Base-by-base conservation (phyloP, 2,113 vertebrate species). In the Tenrec ecaudatus region DNA sequence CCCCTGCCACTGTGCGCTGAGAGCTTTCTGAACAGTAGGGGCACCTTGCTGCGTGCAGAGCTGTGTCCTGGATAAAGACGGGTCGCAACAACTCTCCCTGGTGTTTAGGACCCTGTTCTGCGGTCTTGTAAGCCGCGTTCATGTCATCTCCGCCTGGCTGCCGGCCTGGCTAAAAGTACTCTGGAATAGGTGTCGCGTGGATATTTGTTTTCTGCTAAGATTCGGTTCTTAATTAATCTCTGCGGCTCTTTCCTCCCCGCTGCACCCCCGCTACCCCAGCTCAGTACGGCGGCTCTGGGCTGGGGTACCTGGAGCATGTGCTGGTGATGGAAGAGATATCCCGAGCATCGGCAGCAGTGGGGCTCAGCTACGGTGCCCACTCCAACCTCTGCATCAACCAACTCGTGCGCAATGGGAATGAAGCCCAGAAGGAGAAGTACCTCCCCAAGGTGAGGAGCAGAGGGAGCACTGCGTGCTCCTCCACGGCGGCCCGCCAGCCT, bases 321-420 rank as follows among this genome's bases (percentile, higher is more conserved):
- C 94, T 99, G 90, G 99, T 99, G 95, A 98, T 99, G 98, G 99
- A 99, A 97, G 99, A 99, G 96, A 98, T 99, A 66, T 99, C 99
- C 0, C 98, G 99, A 3, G 98, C 96, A 0, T 99, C 99, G 0
- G 99, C 90, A 1, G 97, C 99, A 0, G 94, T 99, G 9, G 99
- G 98, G 2, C 99, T 99, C 38, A 99, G 99, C 86, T 99, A 99
- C 0, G 99, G 99, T 0, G 99, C 99, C 31, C 99, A 99, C 97
- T 99, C 99, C 7, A 99, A 99, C 97, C 99, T 99, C 10, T 99
- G 99, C 76, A 94, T 99, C 97, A 99, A 99, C 98, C 99, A 99
- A 97, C 94, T 99, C 36, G 99, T 99, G 58, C 99, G 99, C 12
- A 99, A 99, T 0, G 99, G 97, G 92, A 99, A 95, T 0, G 98